These are phyloP conservation scores for Trididemnum nubilum DNA, from an alignment of 23 tunicate genomes.

Conservation along the genomic window DNA sequence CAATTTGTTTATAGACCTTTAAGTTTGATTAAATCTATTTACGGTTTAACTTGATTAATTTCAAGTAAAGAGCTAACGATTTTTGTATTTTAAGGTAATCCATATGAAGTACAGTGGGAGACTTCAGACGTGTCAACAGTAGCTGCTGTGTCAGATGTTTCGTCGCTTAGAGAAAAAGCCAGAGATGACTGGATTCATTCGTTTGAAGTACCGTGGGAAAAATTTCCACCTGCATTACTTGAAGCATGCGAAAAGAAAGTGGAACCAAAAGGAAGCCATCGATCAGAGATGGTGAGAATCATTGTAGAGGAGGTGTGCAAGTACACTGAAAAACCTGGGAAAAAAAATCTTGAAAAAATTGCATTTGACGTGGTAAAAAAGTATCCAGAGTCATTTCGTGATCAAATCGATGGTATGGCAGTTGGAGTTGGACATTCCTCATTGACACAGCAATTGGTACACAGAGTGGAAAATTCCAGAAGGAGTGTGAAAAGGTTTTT, in stretches of 20 bases:
- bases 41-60: not conserved
- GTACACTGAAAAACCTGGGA: not conserved
- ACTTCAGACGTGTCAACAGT: not conserved
- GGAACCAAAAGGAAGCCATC: not conserved
- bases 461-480: not conserved
- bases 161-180: not conserved
- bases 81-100: not conserved
- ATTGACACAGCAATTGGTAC: constrained; percentile 1
- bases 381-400: constrained; percentile 25
- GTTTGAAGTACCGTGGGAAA: constrained; percentile 9
- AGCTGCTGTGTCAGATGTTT: constrained; percentile 7
- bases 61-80: not conserved
- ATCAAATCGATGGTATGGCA: constrained; percentile 16
- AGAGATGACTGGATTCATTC: not conserved
- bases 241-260: not conserved
- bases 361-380: constrained; percentile 11
- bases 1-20: not conserved
- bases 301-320: constrained; percentile 10
- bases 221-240: constrained; percentile 4
- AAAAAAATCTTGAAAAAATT: not conserved
- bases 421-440: constrained; percentile 17
- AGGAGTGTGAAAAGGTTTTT: constrained; percentile 9
- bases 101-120: not conserved
- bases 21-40: not conserved
- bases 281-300: constrained; percentile 12